phyloP scores from a whole-genome alignment of 2,888 invertebrate genomes.

The Agonopterix arenella region DNA sequence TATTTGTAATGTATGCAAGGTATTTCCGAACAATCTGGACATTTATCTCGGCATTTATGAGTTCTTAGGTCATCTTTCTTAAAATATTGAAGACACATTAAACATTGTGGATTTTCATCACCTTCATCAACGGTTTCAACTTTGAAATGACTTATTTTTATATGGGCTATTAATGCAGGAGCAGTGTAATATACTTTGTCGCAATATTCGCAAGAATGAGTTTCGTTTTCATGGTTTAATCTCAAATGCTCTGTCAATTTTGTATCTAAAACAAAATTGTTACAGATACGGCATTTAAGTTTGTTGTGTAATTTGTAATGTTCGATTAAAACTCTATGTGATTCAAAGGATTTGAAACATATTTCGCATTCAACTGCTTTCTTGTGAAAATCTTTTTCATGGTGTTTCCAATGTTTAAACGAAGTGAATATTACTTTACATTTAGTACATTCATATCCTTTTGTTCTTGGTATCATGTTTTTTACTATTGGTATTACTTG shows the following conservation, averaged over 20 bases:
- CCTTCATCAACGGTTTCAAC: neutral
- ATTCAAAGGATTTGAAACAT: neutral
- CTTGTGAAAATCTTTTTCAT: neutral
- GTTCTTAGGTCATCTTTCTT: neutral
- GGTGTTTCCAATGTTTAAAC: neutral
- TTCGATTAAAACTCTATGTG: neutral
- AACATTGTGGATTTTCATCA: neutral
- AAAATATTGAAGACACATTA: neutral
- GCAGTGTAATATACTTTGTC: too few relatives aligned
- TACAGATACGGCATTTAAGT: neutral
- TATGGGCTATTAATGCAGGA: too few relatives aligned
- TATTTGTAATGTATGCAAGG: conserved; percentile 43
- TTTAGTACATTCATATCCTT: neutral
- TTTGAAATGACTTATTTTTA: too few relatives aligned
- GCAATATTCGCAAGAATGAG: too few relatives aligned
- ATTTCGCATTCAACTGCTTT: neutral
- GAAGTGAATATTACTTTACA: neutral
- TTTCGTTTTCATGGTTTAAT: neutral
- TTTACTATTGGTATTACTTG: conserved; percentile 2
- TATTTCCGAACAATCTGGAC: conserved; percentile 30
- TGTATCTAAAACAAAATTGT: neutral
- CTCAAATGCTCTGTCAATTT: neutral
- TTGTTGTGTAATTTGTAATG: neutral
- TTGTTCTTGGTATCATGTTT: conserved; percentile 5
- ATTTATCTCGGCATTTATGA: conserved; percentile 22